phyloP scores from a whole-genome alignment of 2,113 vertebrate genomes.

The Ctenodactylus gundi region DNA sequence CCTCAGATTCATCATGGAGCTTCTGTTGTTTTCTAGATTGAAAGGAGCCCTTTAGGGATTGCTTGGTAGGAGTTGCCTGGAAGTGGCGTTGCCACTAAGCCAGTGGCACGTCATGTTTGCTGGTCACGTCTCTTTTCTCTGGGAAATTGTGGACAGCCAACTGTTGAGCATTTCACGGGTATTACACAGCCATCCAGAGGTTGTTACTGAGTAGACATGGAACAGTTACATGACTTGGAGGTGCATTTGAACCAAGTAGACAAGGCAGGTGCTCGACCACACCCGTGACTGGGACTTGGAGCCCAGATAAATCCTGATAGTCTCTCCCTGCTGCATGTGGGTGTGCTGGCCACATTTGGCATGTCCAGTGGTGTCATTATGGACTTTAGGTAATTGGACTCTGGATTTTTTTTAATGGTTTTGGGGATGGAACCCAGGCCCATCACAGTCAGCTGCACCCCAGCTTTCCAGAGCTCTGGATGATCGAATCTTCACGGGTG shows the following conservation, averaged over 20 bases:
- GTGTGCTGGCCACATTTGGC: accelerated
- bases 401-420: background rate
- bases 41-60: slow-evolving; percentile 8
- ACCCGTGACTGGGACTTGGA: background rate
- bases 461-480: background rate
- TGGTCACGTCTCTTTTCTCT: background rate
- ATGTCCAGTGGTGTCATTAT: background rate
- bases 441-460: too few relatives aligned
- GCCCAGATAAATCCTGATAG: background rate
- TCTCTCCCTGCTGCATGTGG: background rate
- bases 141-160: slow-evolving; percentile 14
- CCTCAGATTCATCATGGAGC: background rate
- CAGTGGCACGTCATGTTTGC: background rate
- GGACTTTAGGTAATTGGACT: background rate
- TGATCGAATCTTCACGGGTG: accelerated
- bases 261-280: background rate
- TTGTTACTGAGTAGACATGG: background rate
- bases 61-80: background rate
- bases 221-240: background rate
- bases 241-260: background rate
- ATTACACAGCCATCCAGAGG: background rate
- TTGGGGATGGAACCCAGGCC: too few relatives aligned
- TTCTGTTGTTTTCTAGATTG: slow-evolving; percentile 40
- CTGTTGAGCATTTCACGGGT: slow-evolving; percentile 7
- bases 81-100: slow-evolving; percentile 2